Base-by-base conservation (phyloP, 2,888 invertebrate genomes). In the Epistrophe grossulariae region DNA sequence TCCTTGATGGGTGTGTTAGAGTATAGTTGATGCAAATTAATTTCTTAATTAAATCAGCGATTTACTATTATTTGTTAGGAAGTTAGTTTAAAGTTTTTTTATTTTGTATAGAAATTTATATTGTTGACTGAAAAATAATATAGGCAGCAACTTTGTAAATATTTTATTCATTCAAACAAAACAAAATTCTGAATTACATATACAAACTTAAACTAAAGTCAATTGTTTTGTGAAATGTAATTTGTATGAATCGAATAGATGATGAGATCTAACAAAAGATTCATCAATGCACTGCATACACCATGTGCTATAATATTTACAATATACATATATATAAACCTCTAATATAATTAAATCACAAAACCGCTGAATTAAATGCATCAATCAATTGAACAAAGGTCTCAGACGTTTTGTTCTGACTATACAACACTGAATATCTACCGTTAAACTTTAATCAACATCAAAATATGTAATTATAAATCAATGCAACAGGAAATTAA, bases 401-500 rank as follows among this genome's bases (percentile, higher is more conserved):
- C 4, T 19, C 17, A 17, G 7, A 55, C 2, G 52, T 40, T 19
- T 24, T 60, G 19, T 60, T 60, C 9, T 3, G 7, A 15, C 8
- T 8, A 35, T 4, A 59, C 8, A 38, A 24, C 24, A 15, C 8
- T 31, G n/a, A 59, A 59, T 24, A 24, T 3, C 24, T 35, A 11
- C 15, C 59, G 35, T 17, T 59, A 59, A 59, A 24, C 9, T 19
- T 43, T 24, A 62, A 31, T 55, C 62, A 15, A 62, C 15, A 62
- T 24, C 4, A 24, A 62, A 15, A 24, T 43, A 62, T 7, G 24
- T 40, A 8, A 40, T 60, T 40, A 17, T 13, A 24, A 62, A 43
- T 48, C 31, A 66, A 48, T 35, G 35, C 19, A 48, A 68, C 68
- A 13, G 68, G 50, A 68, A 68, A 68, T 68, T 68, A 38, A 68